phyloP scores from a whole-genome alignment of 2,888 invertebrate genomes.

The Harmothoe impar region DNA sequence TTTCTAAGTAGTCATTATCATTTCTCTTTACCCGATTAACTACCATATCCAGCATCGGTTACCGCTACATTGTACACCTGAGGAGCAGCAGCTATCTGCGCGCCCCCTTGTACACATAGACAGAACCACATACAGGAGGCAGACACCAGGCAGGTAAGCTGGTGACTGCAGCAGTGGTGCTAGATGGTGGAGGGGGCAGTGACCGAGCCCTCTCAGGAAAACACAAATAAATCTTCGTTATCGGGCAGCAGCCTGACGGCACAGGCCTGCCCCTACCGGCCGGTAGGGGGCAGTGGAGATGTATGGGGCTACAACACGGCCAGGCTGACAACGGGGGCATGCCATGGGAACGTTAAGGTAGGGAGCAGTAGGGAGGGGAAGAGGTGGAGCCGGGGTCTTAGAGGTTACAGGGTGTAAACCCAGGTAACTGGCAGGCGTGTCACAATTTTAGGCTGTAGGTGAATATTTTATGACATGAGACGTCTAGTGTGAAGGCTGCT shows the following conservation, averaged over 20 bases:
- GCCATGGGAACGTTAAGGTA: constrained; percentile 21
- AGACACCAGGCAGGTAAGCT: background rate
- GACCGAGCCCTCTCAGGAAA: background rate
- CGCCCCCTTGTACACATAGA: background rate
- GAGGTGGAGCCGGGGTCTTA: background rate
- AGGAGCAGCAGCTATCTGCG: background rate
- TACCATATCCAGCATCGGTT: no score
- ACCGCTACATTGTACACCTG: no score
- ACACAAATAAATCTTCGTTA: constrained; percentile 57
- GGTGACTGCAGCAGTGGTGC: background rate
- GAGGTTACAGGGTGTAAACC: constrained; percentile 11
- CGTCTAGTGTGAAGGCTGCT: background rate
- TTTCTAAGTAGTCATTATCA: no score
- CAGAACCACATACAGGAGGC: background rate
- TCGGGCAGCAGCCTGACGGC: constrained; percentile 10
- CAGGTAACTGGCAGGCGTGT: constrained; percentile 12
- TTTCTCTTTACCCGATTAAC: no score
- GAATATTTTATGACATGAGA: no score
- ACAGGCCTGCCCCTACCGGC: constrained; percentile 22
- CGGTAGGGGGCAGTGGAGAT: background rate
- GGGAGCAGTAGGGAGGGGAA: background rate
- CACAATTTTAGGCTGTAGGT: no score
- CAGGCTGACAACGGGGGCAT: background rate
- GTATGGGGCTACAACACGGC: background rate
- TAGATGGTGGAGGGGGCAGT: background rate